Evolutionary conservation across 1,140 invertebrate species (phyloP).

Genomic region (Zophobas morio): DNA sequence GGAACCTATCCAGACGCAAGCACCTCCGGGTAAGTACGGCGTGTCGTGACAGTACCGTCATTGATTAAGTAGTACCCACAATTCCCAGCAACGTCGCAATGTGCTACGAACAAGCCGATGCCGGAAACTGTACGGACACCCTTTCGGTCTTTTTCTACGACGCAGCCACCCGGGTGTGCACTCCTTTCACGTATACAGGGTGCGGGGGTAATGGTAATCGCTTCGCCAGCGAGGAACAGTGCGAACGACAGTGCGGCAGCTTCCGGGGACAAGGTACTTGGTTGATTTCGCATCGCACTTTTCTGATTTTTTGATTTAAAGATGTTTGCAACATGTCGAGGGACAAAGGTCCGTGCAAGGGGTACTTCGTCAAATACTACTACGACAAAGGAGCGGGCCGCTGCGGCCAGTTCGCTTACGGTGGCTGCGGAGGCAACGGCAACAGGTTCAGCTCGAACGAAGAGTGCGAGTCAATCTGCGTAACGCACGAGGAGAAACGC

Average conservation of each 20-base stretch:
- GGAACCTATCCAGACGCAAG: slow-evolving; percentile 7
- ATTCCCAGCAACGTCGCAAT: slow-evolving; percentile 66
- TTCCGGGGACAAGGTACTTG: slow-evolving; percentile 79
- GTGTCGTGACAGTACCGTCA: background rate
- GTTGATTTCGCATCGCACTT: background rate
- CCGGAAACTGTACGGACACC: slow-evolving; percentile 80
- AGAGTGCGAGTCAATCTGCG: slow-evolving; percentile 81
- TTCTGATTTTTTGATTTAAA: slow-evolving; percentile 60
- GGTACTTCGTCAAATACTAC: slow-evolving; percentile 76
- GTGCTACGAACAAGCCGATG: slow-evolving; percentile 75
- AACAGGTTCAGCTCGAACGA: slow-evolving; percentile 83
- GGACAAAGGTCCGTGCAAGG: slow-evolving; percentile 80
- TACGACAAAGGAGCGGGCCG: slow-evolving; percentile 73
- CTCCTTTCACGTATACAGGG: slow-evolving; percentile 84
- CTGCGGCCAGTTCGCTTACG: slow-evolving; percentile 84
- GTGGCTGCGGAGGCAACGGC: slow-evolving; percentile 88
- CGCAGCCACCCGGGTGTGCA: slow-evolving; percentile 71
- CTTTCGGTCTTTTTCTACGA: slow-evolving; percentile 85
- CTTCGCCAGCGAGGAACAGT: slow-evolving; percentile 84
- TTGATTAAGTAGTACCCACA: slow-evolving; percentile 13
- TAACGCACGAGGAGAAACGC: slow-evolving; percentile 65
- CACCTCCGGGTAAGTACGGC: slow-evolving; percentile 11
- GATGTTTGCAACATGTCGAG: slow-evolving; percentile 74
- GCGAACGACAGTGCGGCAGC: slow-evolving; percentile 82
- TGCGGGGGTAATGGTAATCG: slow-evolving; percentile 89